phyloP scores from a whole-genome alignment of 2,888 invertebrate species.

The Pollenia griseotomentosa region DNA sequence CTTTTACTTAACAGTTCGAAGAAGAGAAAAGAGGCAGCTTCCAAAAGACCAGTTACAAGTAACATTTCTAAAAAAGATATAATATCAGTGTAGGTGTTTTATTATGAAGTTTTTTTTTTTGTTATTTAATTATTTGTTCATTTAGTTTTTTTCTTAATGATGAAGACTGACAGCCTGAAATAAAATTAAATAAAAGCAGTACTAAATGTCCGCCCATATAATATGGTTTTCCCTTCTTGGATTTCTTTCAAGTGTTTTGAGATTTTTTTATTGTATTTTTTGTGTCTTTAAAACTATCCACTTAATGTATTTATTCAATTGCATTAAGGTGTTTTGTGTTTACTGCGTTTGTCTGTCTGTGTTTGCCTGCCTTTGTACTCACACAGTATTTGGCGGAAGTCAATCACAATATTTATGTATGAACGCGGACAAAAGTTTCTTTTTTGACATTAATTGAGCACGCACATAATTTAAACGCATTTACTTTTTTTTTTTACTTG shows the following conservation, averaged over 20 bases:
- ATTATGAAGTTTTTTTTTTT: conserved; percentile 19
- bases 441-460: conserved; percentile 72
- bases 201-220: conserved; percentile 69
- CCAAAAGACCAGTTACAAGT: conserved; percentile 40
- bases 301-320: conserved; percentile 24
- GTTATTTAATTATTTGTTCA: neutral
- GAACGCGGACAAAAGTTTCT: conserved; percentile 30
- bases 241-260: conserved; percentile 25
- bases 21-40: neutral
- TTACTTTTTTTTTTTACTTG: conserved; percentile 19
- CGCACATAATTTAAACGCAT: conserved; percentile 59
- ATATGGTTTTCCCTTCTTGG: conserved; percentile 5
- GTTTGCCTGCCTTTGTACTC: neutral
- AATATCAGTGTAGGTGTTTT: conserved; percentile 61
- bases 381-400: conserved; percentile 70
- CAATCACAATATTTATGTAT: conserved; percentile 65
- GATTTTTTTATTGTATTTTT: neutral
- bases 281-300: neutral
- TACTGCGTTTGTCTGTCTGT: neutral
- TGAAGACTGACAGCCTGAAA: conserved; percentile 54
- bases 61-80: conserved; percentile 24
- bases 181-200: conserved; percentile 43
- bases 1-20: conserved; percentile 32
- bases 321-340: conserved; percentile 40
- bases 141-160: conserved; percentile 22